These are phyloP conservation scores for Peromyscus polionotus DNA, from an alignment of 2,113 vertebrate species.

Conservation along the genomic window DNA sequence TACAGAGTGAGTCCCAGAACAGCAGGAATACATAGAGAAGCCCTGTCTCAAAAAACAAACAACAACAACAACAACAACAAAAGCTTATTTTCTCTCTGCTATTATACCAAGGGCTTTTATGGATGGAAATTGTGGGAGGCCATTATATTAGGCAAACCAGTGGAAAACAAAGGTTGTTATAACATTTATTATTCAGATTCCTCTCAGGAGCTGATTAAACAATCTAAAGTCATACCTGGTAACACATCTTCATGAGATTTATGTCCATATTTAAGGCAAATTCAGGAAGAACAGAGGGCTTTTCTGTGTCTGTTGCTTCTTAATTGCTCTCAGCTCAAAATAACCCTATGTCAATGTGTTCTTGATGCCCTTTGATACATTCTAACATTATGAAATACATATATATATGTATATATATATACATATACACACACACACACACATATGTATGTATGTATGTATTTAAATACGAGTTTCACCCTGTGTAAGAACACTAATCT, in stretches of 20 bases:
- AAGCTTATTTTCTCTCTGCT: background rate
- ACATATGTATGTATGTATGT: background rate
- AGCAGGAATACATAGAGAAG: background rate
- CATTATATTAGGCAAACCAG: background rate
- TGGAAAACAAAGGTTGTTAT: background rate
- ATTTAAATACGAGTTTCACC: background rate
- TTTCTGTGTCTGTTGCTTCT: background rate
- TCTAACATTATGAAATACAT: background rate
- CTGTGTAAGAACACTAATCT: background rate
- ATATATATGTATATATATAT: background rate
- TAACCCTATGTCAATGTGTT: background rate
- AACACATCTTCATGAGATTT: background rate
- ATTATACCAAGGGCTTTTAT: background rate
- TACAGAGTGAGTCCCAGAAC: background rate
- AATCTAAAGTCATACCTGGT: background rate
- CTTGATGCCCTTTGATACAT: background rate
- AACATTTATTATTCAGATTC: background rate
- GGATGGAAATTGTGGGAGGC: background rate
- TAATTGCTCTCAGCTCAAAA: background rate
- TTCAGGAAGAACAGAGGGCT: too few relatives aligned
- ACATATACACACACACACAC: too few relatives aligned
- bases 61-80: background rate
- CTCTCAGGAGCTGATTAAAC: background rate
- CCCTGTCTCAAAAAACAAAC: background rate
- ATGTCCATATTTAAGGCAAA: background rate